Evolutionary conservation across 2,888 invertebrate genomes (phyloP).

Genomic region (Trypoxylon attenuatum): DNA sequence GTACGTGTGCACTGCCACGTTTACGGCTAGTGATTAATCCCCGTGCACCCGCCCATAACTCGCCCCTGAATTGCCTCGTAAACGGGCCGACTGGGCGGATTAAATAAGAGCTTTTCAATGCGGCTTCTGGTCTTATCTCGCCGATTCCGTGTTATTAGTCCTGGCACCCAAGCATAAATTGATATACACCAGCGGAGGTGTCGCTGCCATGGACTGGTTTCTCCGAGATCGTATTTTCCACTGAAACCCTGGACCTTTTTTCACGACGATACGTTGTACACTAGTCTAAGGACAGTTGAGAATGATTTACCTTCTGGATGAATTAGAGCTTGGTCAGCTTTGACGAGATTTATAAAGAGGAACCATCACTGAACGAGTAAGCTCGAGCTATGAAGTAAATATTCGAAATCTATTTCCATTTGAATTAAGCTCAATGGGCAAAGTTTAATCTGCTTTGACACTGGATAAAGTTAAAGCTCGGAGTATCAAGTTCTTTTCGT

Average conservation of each 20-base stretch:
- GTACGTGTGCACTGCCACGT: slow-evolving; percentile 15
- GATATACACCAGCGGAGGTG: slow-evolving; percentile 14
- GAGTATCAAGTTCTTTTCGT: too few relatives aligned
- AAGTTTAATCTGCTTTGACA: too few relatives aligned
- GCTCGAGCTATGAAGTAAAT: too few relatives aligned
- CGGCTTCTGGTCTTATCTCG: slow-evolving; percentile 53
- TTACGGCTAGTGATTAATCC: slow-evolving; percentile 50
- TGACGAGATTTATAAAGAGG: too few relatives aligned
- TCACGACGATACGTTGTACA: background rate
- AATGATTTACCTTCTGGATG: too few relatives aligned
- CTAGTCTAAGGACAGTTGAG: background rate
- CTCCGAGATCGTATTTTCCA: background rate
- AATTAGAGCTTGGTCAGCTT: too few relatives aligned
- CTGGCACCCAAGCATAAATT: slow-evolving; percentile 31
- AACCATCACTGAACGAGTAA: too few relatives aligned
- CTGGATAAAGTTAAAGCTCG: too few relatives aligned
- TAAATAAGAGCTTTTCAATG: slow-evolving; percentile 53
- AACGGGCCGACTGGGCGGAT: slow-evolving; percentile 45
- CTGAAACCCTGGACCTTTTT: background rate
- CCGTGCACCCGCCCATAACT: slow-evolving; percentile 54
- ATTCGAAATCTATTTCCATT: too few relatives aligned
- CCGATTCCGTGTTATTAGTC: slow-evolving; percentile 48
- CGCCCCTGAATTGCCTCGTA: slow-evolving; percentile 58
- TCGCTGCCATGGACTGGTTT: slow-evolving; percentile 1
- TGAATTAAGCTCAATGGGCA: too few relatives aligned